Evolutionary conservation across 1,140 invertebrate genomes (phyloP), one percentile per base, ranked within the genome.

Genomic region (Drosophila ohnishii): DNA sequence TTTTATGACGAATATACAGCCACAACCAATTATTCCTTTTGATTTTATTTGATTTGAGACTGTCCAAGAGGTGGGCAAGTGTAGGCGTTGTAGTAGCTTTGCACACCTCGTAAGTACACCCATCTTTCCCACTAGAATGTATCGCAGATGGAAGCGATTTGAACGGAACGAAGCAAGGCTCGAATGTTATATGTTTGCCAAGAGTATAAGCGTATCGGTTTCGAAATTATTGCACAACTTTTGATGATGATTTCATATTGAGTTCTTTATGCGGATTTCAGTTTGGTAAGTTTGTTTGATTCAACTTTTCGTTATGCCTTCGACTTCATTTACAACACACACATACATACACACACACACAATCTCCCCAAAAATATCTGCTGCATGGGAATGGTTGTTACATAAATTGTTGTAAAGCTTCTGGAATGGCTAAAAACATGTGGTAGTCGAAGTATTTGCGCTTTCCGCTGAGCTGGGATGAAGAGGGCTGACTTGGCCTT

Each of bases 341-440:
- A 61, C 47, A 47, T 19, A 50, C 42, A 48, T 4, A 48, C 5
- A 35, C 13, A 58, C 39, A 35, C 19, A 69, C 44, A 73, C 53
- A 65, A 32, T 55, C 16, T 11, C 48, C 25, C 22, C 25, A 5
- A 22, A 63, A 9, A 59, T 14, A 74, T 64, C 35, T 39, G 61
- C 53, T 87, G 82, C 82, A 85, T 85, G 82, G 65, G 83, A 78
- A 85, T 86, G 82, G 73, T 86, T 80, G 66, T 80, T 50, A 55
- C 51, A 25, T 25, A 40, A 51, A 34, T 61, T 84, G 74, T 86
- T 78, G 74, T 85, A 55, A 80, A 85, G 81, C 80, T 83, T 83
- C 32, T 58, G 53, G 57, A 75, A 75, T 66, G 73, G 71, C 61
- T 56, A 47, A 50, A 30, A 60, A n/a, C 25, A 7, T 39, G 16